A percentile compares a stretch with the other conserved stretches of the same genome.
Evolutionary conservation across 2,113 vertebrate species (phyloP).

Genomic region (Azemiops feae): DNA sequence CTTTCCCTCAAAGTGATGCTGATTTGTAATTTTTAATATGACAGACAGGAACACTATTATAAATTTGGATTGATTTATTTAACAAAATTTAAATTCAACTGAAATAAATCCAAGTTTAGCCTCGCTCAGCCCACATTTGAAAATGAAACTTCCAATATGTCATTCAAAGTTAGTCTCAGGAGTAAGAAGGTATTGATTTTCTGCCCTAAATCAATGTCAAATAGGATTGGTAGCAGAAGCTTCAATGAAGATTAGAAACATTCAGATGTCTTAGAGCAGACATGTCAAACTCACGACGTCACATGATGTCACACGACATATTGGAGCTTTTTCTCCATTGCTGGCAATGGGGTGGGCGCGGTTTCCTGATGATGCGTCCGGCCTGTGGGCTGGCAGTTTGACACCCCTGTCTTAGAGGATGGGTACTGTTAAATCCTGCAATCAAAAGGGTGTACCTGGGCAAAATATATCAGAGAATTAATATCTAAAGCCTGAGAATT

Average conservation of each 20-base stretch:
- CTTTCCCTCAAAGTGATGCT: not conserved
- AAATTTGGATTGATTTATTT: not conserved
- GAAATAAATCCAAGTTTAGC: not conserved
- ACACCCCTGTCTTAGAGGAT: not conserved
- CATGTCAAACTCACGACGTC: too few relatives aligned
- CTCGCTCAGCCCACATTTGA: not conserved
- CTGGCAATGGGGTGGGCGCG: too few relatives aligned
- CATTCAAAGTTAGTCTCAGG: not conserved
- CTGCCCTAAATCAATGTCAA: not conserved
- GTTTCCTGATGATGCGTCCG: too few relatives aligned
- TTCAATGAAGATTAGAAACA: not conserved
- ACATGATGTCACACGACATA: too few relatives aligned
- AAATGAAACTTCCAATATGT: not conserved
- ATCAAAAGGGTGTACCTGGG: not conserved
- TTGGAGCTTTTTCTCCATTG: too few relatives aligned
- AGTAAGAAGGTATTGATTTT: not conserved
- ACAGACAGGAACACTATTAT: not conserved
- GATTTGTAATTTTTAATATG: not conserved
- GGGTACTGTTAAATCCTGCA: not conserved
- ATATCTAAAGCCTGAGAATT: not conserved
- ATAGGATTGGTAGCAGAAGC: not conserved
- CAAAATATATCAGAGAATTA: not conserved
- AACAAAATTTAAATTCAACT: not conserved
- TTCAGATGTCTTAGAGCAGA: not conserved
- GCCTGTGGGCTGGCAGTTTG: too few relatives aligned